A percentile compares a stretch with the other conserved stretches of the same genome.
Evolutionary conservation across 2,113 vertebrate species (phyloP).

Genomic region (Promerops cafer): DNA sequence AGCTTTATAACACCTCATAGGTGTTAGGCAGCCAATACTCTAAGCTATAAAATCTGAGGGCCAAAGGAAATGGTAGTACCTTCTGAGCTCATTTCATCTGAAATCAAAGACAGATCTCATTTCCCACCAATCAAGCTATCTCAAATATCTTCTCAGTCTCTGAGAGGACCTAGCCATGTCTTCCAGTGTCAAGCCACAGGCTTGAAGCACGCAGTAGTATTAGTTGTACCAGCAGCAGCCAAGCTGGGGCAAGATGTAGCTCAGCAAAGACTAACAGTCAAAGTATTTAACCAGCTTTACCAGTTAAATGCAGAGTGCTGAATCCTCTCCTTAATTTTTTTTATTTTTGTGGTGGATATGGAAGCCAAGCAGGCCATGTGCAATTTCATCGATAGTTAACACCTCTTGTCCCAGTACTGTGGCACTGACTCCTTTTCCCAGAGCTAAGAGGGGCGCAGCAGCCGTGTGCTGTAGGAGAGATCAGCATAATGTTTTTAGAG

Average conservation of each 20-base stretch:
- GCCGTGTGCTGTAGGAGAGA: background rate
- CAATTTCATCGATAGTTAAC: background rate
- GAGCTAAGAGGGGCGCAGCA: background rate
- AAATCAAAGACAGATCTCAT: background rate
- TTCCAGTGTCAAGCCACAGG: no score
- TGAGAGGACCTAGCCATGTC: background rate
- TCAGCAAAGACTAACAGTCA: background rate
- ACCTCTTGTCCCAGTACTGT: background rate
- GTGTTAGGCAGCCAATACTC: background rate
- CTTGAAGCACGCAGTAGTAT: background rate
- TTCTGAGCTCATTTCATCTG: background rate
- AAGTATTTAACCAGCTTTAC: background rate
- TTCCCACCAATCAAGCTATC: background rate
- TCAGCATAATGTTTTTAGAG: constrained; percentile 48
- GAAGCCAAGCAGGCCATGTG: background rate
- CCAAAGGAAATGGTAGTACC: background rate
- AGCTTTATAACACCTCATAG: background rate
- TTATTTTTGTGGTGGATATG: background rate
- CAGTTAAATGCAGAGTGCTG: background rate
- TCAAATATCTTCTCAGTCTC: background rate
- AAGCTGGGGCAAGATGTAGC: background rate
- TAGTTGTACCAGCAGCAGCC: background rate
- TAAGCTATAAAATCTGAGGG: background rate
- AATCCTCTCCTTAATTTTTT: background rate
- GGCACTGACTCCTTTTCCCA: background rate